Conservation (phyloP, 1,140 invertebrate species). For the Charaxes varanes region DNA sequence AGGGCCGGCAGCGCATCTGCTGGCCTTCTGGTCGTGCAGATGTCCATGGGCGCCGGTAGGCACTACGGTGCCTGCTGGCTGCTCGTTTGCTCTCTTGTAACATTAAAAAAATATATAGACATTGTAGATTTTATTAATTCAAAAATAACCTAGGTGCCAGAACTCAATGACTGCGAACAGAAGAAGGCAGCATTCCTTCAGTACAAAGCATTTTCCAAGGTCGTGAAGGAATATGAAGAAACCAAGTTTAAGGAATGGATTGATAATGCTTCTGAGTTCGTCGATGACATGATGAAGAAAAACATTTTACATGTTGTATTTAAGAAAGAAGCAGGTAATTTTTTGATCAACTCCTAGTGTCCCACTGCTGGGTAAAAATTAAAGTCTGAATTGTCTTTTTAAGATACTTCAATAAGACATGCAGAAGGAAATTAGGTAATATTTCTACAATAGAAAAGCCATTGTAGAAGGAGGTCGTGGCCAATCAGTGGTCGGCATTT, state of each 20-base stretch:
- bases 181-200: constrained; percentile 83
- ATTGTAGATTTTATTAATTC: neutral
- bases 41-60: no score
- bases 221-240: constrained; percentile 87
- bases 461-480: no score
- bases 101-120: neutral
- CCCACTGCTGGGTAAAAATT: no score
- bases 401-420: no score
- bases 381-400: no score
- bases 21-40: no score
- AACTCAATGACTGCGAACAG: constrained; percentile 83
- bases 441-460: no score
- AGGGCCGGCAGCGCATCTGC: no score
- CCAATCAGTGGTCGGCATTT: no score
- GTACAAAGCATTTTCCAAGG: constrained; percentile 83
- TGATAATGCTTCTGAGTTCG: constrained; percentile 71
- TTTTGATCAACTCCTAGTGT: constrained; percentile 2
- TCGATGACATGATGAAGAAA: constrained; percentile 78
- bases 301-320: constrained; percentile 78
- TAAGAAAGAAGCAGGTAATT: constrained; percentile 38
- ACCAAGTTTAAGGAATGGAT: constrained; percentile 79
- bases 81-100: no score
- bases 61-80: no score
- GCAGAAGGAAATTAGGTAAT: no score
- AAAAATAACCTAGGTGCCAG: constrained; percentile 75